These are phyloP conservation scores for Alfaro cultratus DNA, from an alignment of 2,797 vertebrate species.

Conservation along the genomic window DNA sequence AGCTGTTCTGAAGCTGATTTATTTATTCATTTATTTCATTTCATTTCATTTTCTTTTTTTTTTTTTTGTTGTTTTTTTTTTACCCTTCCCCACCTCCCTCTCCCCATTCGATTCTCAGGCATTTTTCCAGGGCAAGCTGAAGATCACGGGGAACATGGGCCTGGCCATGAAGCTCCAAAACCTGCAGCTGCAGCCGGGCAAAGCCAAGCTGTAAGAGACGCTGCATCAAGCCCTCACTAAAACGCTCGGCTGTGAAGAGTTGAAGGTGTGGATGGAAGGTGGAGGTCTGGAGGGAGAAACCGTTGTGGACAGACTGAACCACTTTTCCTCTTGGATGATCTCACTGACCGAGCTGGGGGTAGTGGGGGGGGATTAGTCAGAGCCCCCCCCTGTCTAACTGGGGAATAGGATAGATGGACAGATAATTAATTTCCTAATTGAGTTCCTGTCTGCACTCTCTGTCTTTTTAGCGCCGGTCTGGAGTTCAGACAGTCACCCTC, in stretches of 20 bases:
- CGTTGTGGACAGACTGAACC: conserved; percentile 21
- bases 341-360: conserved; percentile 6
- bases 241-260: neutral
- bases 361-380: conserved; percentile 23
- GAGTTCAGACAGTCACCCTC: conserved; percentile 14
- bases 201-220: conserved; percentile 84
- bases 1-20: conserved; percentile 22
- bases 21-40: neutral
- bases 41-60: neutral
- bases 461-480: conserved; percentile 8
- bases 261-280: conserved; percentile 17
- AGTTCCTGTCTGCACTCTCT: conserved; percentile 10
- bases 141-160: conserved; percentile 94
- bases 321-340: conserved; percentile 18
- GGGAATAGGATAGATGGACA: conserved; percentile 33
- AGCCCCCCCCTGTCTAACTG: conserved; percentile 19
- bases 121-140: conserved; percentile 96
- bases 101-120: conserved; percentile 78
- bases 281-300: conserved; percentile 6
- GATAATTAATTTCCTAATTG: conserved; percentile 39
- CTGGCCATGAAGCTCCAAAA: conserved; percentile 95
- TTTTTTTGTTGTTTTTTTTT: neutral
- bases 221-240: neutral
- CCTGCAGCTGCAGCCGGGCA: conserved; percentile 90
- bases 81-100: neutral